Conservation (phyloP, 2,113 vertebrate genomes). For the Piaya cayana region DNA sequence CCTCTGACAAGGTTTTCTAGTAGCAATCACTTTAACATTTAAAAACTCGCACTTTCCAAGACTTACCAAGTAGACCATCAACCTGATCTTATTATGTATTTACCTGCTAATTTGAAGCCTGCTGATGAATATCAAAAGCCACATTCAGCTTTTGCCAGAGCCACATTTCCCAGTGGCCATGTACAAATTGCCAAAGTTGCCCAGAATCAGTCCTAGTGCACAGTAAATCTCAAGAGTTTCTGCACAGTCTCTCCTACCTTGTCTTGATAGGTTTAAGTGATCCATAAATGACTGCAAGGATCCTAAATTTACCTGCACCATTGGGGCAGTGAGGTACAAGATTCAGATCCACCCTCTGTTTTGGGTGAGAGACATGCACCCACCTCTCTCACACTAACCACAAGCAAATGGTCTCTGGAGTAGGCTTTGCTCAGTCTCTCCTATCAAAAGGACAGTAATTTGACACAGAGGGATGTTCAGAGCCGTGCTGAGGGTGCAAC, state of each 20-base stretch:
- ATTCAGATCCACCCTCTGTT: not conserved
- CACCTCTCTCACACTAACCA: not conserved
- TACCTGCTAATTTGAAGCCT: not conserved
- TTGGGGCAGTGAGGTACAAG: not conserved
- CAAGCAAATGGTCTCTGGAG: not conserved
- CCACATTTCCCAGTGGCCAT: not conserved
- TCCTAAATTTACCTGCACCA: not conserved
- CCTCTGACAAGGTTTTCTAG: not conserved
- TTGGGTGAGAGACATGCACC: not conserved
- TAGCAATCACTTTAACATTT: not conserved
- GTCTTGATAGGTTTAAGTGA: not conserved
- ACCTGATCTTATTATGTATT: not conserved
- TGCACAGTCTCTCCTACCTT: not conserved
- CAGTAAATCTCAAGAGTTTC: not conserved
- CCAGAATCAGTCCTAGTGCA: not conserved
- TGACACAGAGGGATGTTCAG: not conserved
- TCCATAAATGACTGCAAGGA: not conserved
- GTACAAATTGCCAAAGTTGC: not conserved
- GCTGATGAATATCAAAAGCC: not conserved
- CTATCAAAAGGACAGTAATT: not conserved
- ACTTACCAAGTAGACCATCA: not conserved
- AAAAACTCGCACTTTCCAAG: not conserved
- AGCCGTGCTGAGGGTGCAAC: not conserved
- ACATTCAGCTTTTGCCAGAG: not conserved
- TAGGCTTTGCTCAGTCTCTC: not conserved